Conservation (phyloP, 2,888 invertebrate species). For the Horisme vitalbata region DNA sequence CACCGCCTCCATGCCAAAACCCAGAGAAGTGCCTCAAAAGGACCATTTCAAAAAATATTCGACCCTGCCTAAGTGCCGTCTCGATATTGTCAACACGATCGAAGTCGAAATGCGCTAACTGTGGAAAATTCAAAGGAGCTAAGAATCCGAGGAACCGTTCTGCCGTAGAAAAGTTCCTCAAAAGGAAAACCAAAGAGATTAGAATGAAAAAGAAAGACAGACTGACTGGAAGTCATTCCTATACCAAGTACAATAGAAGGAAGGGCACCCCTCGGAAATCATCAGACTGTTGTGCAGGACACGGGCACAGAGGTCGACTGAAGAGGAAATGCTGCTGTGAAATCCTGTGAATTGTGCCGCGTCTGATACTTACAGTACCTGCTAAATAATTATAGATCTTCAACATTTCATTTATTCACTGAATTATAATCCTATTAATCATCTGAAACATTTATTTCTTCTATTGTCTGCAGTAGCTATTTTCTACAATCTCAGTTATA, state of each 20-base stretch:
- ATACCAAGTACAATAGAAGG: slow-evolving; percentile 47
- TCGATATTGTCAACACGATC: slow-evolving; percentile 66
- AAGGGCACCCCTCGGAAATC: slow-evolving; percentile 42
- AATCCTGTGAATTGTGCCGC: slow-evolving; percentile 40
- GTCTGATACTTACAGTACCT: slow-evolving; percentile 7
- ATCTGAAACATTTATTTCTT: not conserved
- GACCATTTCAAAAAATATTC: slow-evolving; percentile 54
- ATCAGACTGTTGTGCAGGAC: slow-evolving; percentile 60
- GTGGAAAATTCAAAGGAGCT: slow-evolving; percentile 49
- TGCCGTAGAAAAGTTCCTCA: slow-evolving; percentile 53
- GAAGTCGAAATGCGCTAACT: slow-evolving; percentile 51
- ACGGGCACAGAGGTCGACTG: slow-evolving; percentile 64
- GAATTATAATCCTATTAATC: slow-evolving; percentile 1
- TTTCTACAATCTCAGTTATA: not conserved
- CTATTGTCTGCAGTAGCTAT: not conserved
- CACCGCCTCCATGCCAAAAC: slow-evolving; percentile 60
- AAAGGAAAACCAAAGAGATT: slow-evolving; percentile 55
- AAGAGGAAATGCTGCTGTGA: slow-evolving; percentile 39
- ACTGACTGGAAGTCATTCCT: slow-evolving; percentile 50
- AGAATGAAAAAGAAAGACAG: slow-evolving; percentile 56
- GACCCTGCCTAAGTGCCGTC: slow-evolving; percentile 65
- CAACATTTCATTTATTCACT: not conserved
- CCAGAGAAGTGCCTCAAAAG: slow-evolving; percentile 64
- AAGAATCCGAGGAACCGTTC: slow-evolving; percentile 40
- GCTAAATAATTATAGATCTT: not conserved